Evolutionary conservation across 2,113 vertebrate species (phyloP).

Genomic region (Brienomyrus longianalis): DNA sequence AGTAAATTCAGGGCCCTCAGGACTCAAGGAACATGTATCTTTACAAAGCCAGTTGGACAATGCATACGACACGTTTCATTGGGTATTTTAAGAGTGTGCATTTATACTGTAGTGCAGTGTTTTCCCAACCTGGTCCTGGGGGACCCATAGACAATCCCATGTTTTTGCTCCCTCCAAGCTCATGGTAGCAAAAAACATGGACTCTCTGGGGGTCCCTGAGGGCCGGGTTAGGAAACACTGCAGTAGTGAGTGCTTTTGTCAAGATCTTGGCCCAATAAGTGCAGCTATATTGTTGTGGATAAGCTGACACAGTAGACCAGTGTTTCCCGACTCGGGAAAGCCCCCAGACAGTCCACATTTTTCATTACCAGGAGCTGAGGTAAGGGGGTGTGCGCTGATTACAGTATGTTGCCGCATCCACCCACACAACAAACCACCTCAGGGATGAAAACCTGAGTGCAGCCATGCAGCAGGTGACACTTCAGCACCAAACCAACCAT

Average conservation of each 20-base stretch:
- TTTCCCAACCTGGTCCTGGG: neutral
- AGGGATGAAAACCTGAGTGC: no score
- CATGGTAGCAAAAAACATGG: neutral
- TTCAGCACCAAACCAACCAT: no score
- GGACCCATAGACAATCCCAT: neutral
- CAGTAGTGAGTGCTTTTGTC: neutral
- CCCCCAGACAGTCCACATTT: neutral
- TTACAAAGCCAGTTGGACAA: neutral
- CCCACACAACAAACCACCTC: no score
- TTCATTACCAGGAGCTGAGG: no score
- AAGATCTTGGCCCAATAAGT: neutral
- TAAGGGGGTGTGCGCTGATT: no score
- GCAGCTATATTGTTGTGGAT: neutral
- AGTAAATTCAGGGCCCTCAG: neutral
- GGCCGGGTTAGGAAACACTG: neutral
- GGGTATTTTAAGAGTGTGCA: neutral
- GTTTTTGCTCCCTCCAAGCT: neutral
- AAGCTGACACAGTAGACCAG: neutral
- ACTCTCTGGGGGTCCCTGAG: neutral
- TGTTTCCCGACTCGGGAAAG: neutral
- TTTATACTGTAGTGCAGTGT: neutral
- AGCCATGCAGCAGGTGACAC: neutral
- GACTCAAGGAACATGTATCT: neutral
- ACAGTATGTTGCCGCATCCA: no score
- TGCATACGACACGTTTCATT: neutral